A percentile compares a stretch with the other conserved stretches of the same genome.
Conservation (phyloP, 2,888 invertebrate species). For the Caenorhabditis virilis region DNA sequence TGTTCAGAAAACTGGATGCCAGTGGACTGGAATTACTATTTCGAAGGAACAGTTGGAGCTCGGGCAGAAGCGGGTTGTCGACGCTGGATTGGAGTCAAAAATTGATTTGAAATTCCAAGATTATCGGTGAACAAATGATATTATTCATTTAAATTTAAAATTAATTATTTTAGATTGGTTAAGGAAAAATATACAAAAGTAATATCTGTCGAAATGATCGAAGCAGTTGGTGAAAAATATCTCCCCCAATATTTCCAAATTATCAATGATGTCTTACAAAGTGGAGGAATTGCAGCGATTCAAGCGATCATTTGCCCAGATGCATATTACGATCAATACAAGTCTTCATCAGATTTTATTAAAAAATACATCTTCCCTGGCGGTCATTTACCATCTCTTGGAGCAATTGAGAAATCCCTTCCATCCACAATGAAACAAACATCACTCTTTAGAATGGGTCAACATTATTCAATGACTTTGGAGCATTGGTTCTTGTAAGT, state of each 20-base stretch:
- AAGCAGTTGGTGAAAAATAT: slow-evolving; percentile 62
- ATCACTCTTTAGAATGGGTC: slow-evolving; percentile 37
- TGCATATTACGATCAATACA: slow-evolving; percentile 57
- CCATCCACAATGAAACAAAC: slow-evolving; percentile 32
- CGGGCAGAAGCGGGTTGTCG: slow-evolving; percentile 45
- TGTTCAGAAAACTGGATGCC: slow-evolving; percentile 51
- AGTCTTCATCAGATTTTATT: slow-evolving; percentile 58
- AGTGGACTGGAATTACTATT: slow-evolving; percentile 63
- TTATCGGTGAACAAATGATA: slow-evolving; percentile 45
- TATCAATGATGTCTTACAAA: slow-evolving; percentile 47
- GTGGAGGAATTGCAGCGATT: slow-evolving; percentile 55
- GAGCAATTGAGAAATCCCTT: slow-evolving; percentile 35
- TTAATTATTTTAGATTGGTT: slow-evolving; percentile 40
- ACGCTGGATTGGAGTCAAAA: slow-evolving; percentile 47
- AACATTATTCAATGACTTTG: slow-evolving; percentile 59
- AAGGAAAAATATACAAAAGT: slow-evolving; percentile 50
- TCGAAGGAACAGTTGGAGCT: slow-evolving; percentile 58
- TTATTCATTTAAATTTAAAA: not conserved
- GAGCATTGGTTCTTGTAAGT: slow-evolving; percentile 57
- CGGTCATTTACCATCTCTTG: slow-evolving; percentile 60
- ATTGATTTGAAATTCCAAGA: slow-evolving; percentile 59
- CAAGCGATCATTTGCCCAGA: slow-evolving; percentile 63
- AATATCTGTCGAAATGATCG: slow-evolving; percentile 63
- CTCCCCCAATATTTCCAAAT: slow-evolving; percentile 58
- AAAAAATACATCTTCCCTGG: slow-evolving; percentile 66